Evolutionary conservation across 2,797 vertebrate genomes (phyloP).

Genomic region (Lagocephalus sceleratus): DNA sequence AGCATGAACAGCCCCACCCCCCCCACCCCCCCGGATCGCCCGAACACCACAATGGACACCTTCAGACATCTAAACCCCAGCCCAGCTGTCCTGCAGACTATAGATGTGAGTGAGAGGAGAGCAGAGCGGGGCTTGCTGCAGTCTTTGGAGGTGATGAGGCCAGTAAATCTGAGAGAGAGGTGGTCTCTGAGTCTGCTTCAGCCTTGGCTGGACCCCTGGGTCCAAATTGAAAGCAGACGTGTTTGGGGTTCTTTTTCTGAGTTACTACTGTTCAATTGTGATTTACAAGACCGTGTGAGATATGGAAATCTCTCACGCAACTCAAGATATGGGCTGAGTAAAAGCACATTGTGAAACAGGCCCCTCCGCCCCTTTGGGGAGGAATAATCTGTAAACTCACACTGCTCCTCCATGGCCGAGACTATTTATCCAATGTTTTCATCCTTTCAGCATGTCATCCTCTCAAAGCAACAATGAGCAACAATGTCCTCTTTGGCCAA

Average conservation of each 20-base stretch:
- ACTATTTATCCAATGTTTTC: conserved; percentile 60
- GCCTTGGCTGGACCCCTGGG: conserved; percentile 80
- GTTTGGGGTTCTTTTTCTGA: conserved; percentile 85
- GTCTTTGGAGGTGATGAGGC: conserved; percentile 77
- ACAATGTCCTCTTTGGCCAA: conserved; percentile 45
- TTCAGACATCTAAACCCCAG: conserved; percentile 1
- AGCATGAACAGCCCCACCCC: conserved; percentile 6
- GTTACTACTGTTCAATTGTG: conserved; percentile 88
- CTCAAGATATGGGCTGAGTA: conserved; percentile 80
- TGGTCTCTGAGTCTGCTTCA: conserved; percentile 83
- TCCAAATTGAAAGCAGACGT: conserved; percentile 89
- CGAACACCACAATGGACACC: neutral
- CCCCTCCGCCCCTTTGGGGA: conserved; percentile 65
- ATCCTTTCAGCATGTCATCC: conserved; percentile 49
- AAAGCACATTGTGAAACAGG: conserved; percentile 80
- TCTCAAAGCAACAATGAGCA: conserved; percentile 31
- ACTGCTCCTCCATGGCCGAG: conserved; percentile 56
- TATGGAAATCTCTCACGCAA: conserved; percentile 87
- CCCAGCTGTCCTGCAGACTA: conserved; percentile 11
- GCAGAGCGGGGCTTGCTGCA: conserved; percentile 41
- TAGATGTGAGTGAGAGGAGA: conserved; percentile 53
- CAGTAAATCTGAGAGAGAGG: conserved; percentile 82
- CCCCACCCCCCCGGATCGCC: no score
- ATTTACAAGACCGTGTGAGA: conserved; percentile 87
- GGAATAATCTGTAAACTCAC: conserved; percentile 62